Evolutionary conservation across 2,113 vertebrate species (phyloP).

Genomic region (Gavialis gangeticus): DNA sequence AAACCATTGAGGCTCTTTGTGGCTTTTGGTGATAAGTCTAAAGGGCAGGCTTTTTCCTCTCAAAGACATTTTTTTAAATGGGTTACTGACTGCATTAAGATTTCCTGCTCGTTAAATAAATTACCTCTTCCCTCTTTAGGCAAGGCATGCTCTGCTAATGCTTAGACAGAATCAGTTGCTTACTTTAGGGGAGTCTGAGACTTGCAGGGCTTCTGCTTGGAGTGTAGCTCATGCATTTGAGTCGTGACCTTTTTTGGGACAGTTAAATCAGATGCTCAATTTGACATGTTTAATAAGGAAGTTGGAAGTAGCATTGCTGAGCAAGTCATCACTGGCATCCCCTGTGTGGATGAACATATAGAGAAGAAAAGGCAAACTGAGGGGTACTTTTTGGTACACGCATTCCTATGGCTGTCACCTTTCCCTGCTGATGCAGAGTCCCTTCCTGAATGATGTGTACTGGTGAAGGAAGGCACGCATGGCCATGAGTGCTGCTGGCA

Average conservation of each 20-base stretch:
- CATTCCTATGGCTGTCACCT: background rate
- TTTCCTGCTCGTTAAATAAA: conserved; percentile 6
- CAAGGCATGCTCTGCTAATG: background rate
- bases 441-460: background rate
- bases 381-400: background rate
- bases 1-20: background rate
- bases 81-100: background rate
- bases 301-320: background rate
- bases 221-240: rapidly evolving
- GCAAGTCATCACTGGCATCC: background rate
- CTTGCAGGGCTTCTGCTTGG: background rate
- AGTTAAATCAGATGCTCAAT: background rate
- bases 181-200: background rate
- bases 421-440: background rate
- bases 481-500: rapidly evolving
- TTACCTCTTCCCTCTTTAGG: background rate
- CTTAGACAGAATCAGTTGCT: background rate
- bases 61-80: background rate
- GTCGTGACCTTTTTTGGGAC: too few species aligned
- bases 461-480: rapidly evolving
- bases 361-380: background rate
- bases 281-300: background rate
- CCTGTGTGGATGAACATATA: background rate
- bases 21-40: background rate
- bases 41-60: background rate